Evolutionary conservation across 2,888 invertebrate genomes (phyloP), one percentile per base, ranked within the genome.

Genomic region (Parnassius smintheus): DNA sequence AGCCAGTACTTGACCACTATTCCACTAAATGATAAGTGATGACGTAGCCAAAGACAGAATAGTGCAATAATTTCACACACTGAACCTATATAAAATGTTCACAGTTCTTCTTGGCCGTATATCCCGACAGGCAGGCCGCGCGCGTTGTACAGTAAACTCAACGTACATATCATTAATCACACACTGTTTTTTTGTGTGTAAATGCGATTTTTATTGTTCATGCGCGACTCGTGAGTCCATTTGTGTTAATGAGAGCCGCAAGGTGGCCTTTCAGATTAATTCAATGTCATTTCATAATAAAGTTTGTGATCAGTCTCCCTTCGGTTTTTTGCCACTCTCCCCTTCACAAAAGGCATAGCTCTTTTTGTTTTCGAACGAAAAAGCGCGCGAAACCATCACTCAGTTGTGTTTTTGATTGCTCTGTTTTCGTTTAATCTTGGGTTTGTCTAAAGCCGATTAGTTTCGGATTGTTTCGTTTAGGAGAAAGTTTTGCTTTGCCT

Each of bases 141-240:
- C 64, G 68, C 60, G 70, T 60, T 61, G 52, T 60, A 56, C 64
- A 67, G 68, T 66, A 71, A 70, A 73, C 72, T 68, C 67, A 67
- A 68, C 75, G 73, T 75, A 72, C 68, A 71, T 77, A 79, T 88
- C 88, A 88, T 89, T 87, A 88, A 89, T 88, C 88, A 89, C 77
- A 75, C 59, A 75, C 73, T 69, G 72, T 81, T 87, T 88, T 82
- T 83, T 81, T 75, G 74, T 77, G 75, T 76, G 76, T 86, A 85
- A 88, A 89, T 87, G 87, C 85, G 88, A 89, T 89, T 89, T 88
- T 87, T 85, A 88, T 86, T 89, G 84, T 85, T 75, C 76, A 76
- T 74, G 75, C 75, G 75, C 80, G 78, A 80, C 71, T 78, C 76
- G 80, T 80, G 83, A 78, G 75, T 83, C 82, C 86, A 85, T 88